Conservation (phyloP, 2,113 vertebrate genomes). For the Polypterus bichir region DNA sequence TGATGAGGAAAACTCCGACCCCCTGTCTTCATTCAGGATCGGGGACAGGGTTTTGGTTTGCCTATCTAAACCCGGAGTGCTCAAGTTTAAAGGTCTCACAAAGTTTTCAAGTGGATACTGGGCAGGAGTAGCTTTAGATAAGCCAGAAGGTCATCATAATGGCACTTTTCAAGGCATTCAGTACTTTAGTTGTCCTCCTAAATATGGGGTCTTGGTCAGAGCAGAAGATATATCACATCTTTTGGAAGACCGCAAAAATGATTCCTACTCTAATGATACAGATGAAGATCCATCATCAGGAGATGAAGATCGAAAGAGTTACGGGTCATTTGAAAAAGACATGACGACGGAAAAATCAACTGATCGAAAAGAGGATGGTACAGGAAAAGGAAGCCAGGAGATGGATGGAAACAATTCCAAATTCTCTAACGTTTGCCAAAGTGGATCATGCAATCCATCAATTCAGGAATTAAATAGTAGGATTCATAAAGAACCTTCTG, state of each 20-base stretch:
- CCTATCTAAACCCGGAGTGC: slow-evolving; percentile 24
- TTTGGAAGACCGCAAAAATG: slow-evolving; percentile 5
- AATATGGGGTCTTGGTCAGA: slow-evolving; percentile 36
- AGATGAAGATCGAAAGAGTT: slow-evolving; percentile 18
- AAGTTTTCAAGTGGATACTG: slow-evolving; percentile 28
- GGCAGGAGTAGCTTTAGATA: slow-evolving; percentile 34
- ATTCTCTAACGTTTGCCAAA: slow-evolving; percentile 7
- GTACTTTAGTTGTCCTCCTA: slow-evolving; percentile 31
- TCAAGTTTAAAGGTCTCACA: slow-evolving; percentile 28
- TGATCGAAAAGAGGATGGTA: slow-evolving; percentile 20
- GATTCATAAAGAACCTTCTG: no score
- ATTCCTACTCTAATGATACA: slow-evolving; percentile 9
- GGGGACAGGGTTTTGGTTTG: slow-evolving; percentile 34
- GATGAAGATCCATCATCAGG: slow-evolving; percentile 21
- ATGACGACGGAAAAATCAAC: neutral
- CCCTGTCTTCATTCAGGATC: slow-evolving; percentile 19
- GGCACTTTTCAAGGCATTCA: slow-evolving; percentile 28
- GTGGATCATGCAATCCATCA: neutral
- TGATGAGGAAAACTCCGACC: slow-evolving; percentile 19
- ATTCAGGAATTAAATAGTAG: slow-evolving; percentile 11
- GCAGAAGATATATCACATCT: slow-evolving; percentile 33
- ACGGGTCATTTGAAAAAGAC: neutral
- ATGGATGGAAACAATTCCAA: slow-evolving; percentile 2
- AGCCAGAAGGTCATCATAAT: slow-evolving; percentile 24
- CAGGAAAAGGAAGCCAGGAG: slow-evolving; percentile 1